Conservation (phyloP, 2,888 invertebrate genomes). For the Deroplatys truncata region DNA sequence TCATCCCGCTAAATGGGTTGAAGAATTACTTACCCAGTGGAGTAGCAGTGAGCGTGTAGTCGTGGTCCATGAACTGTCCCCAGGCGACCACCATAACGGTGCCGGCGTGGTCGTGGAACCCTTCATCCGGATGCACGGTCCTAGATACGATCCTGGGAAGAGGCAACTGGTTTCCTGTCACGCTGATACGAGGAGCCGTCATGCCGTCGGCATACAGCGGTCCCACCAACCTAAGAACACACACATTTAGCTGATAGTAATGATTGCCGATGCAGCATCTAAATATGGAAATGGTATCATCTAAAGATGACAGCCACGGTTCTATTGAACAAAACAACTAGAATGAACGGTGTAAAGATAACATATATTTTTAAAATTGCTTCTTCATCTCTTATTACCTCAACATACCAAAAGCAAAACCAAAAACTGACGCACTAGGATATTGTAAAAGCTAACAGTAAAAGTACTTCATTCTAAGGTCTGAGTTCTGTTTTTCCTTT, state of each 20-base stretch:
- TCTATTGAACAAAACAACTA: no score
- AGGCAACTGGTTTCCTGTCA: conserved; percentile 73
- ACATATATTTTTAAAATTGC: no score
- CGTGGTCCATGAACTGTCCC: conserved; percentile 95
- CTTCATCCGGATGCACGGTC: conserved; percentile 89
- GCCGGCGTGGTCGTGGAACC: conserved; percentile 89
- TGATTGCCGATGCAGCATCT: no score
- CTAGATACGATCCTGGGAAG: conserved; percentile 80
- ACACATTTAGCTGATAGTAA: conserved; percentile 13
- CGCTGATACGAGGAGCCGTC: conserved; percentile 74
- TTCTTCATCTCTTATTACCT: no score
- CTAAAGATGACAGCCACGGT: no score
- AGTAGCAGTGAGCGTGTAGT: conserved; percentile 83
- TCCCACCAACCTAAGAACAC: conserved; percentile 57
- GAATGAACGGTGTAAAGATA: no score
- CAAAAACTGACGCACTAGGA: no score
- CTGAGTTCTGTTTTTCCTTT: no score
- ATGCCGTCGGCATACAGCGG: conserved; percentile 83
- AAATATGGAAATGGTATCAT: no score
- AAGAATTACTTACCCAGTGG: conserved; percentile 64
- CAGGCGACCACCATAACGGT: conserved; percentile 91
- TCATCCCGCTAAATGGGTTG: not conserved
- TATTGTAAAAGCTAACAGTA: no score
- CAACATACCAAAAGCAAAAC: no score
- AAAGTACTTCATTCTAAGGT: no score